Percentiles rank a stretch among this genome's conserved stretches.
phyloP scores from a whole-genome alignment of 2,888 invertebrate species.

The Brachyptera putata region DNA sequence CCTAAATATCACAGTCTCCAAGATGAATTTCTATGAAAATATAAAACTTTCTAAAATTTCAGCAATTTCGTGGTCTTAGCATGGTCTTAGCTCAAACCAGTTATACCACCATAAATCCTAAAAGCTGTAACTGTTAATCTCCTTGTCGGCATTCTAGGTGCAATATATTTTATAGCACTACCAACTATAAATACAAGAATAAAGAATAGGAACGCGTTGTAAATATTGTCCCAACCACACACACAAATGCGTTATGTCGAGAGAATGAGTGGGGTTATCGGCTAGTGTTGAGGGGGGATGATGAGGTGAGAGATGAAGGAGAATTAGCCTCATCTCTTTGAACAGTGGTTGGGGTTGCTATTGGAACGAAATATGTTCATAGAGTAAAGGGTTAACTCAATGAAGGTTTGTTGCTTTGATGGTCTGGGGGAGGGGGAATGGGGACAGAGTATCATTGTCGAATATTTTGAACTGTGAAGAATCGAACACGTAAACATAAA shows the following conservation, averaged over 20 bases:
- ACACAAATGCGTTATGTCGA: not conserved
- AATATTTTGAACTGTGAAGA: no score
- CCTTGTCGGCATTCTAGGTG: constrained; percentile 23
- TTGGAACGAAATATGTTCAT: no score
- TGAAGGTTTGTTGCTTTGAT: not conserved
- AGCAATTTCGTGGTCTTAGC: constrained; percentile 16
- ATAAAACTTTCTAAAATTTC: constrained; percentile 2
- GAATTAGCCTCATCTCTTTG: constrained; percentile 22
- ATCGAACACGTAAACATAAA: not conserved
- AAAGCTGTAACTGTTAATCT: constrained; percentile 18
- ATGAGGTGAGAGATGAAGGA: not conserved
- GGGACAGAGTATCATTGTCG: no score
- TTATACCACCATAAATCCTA: constrained; percentile 18
- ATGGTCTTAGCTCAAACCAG: no score
- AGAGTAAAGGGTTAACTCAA: not conserved
- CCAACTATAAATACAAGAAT: constrained; percentile 21
- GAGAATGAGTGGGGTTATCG: not conserved
- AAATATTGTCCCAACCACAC: constrained; percentile 22
- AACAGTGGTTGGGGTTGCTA: constrained; percentile 14
- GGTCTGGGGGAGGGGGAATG: not conserved
- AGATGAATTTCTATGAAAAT: not conserved
- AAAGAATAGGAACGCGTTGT: constrained; percentile 17
- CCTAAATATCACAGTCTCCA: not conserved
- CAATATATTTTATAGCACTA: constrained; percentile 24
- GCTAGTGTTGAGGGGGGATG: not conserved